Evolutionary conservation across 2,888 invertebrate genomes (phyloP).

Genomic region (Diarsia mendica): DNA sequence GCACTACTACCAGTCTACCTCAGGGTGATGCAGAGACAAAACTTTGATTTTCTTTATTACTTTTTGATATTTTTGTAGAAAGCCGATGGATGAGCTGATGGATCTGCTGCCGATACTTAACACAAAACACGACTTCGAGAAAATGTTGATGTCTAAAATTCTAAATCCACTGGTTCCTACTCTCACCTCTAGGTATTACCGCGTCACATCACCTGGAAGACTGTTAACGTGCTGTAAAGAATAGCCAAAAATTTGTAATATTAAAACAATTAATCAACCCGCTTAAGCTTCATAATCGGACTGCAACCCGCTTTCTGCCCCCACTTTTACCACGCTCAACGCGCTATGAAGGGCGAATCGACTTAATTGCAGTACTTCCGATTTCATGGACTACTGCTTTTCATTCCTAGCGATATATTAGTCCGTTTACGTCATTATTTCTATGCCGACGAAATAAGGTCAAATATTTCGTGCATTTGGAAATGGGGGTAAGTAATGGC

Average conservation of each 20-base stretch:
- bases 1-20: too few species aligned
- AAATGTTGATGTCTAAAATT: too few species aligned
- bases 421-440: constrained; percentile 49
- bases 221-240: not conserved
- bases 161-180: too few species aligned
- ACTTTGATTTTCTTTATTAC: too few species aligned
- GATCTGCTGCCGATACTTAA: not conserved
- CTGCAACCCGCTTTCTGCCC: constrained; percentile 42
- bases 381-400: constrained; percentile 71
- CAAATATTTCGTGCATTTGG: constrained; percentile 14
- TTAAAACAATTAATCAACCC: constrained; percentile 1
- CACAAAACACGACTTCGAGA: not conserved
- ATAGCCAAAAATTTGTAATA: too few species aligned
- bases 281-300: constrained; percentile 36
- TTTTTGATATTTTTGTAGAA: not conserved
- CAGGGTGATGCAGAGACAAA: too few species aligned
- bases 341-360: constrained; percentile 75
- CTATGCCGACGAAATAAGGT: constrained; percentile 44
- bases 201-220: not conserved
- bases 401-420: constrained; percentile 62
- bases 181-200: too few species aligned
- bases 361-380: constrained; percentile 79
- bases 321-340: constrained; percentile 73
- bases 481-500: constrained; percentile 10
- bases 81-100: not conserved